Evolutionary conservation across 2,113 vertebrate genomes (phyloP), one percentile per base, ranked within the genome.

Genomic region (Thermophis baileyi): DNA sequence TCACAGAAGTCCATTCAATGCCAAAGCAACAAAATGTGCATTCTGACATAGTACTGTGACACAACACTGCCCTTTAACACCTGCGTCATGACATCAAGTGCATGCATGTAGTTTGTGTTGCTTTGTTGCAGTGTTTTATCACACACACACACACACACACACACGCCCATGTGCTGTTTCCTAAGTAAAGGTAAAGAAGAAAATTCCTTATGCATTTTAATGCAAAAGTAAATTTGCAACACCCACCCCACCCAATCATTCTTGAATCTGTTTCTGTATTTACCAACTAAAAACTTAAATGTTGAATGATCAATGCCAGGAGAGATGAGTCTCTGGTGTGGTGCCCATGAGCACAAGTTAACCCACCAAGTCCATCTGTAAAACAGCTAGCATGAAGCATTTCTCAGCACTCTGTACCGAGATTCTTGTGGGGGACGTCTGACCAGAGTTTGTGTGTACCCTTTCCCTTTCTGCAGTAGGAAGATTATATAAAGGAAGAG

Each of bases 211-310:
- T 40, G 69, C 16, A 94, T 92, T 92, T n/a, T 87, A 74, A 95
- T 91, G 90, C 94, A 88, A 94, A 96, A 96, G 91, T 94, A 95
- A 94, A 94, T 93, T 96, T 92, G 86, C 86, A 27, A n/a, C 0
- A 1, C 0, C 30, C 47, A 93, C 12, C 3, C 24, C 55, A 2
- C 55, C 8, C 18, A 53, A 89, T 69, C 93, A 0, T 0, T 57
- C 92, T 94, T 95, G 94, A 95, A 96, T 96, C 93, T 94, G 90
- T 91, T 92, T 57, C 60, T 93, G 60, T 91, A 89, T 7, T 92
- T 87, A 92, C 53, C 53, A 63, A 91, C 63, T 88, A 92, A 94
- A 96, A 1, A 91, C 18, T 14, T 4, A 92, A 91, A 16, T 35
- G 35, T 81, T 40, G 74, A 81, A 81, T 0, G 18, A 81, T 10